A percentile compares a stretch with the other conserved stretches of the same genome.
phyloP scores from a whole-genome alignment of 2,888 invertebrate genomes.

The Sphecodes monilicornis region DNA sequence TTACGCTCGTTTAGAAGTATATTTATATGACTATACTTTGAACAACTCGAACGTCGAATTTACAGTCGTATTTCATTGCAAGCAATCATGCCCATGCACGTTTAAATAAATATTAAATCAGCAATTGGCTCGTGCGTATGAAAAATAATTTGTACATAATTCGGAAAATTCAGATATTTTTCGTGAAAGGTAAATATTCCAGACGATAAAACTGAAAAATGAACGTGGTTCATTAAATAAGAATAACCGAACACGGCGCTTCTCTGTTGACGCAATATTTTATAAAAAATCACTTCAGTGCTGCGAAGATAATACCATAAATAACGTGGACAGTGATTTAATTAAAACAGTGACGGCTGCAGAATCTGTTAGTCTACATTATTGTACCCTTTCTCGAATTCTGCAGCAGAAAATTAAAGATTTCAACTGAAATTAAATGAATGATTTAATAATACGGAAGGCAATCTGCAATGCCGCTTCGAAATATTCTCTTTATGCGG shows the following conservation, averaged over 20 bases:
- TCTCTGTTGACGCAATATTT: background rate
- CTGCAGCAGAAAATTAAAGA: slow-evolving; percentile 3
- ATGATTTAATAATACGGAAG: background rate
- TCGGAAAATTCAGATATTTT: too few relatives aligned
- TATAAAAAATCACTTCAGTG: slow-evolving; percentile 12
- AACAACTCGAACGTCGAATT: too few relatives aligned
- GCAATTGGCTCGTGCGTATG: background rate
- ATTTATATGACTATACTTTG: too few relatives aligned
- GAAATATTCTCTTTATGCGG: background rate
- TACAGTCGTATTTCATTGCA: too few relatives aligned
- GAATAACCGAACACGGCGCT: background rate
- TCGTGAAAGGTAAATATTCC: background rate
- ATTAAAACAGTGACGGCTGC: slow-evolving; percentile 50
- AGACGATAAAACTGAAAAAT: background rate
- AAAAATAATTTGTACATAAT: too few relatives aligned
- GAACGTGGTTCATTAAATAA: background rate
- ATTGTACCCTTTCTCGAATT: background rate
- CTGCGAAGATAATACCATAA: slow-evolving; percentile 22
- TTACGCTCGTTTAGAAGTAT: too few relatives aligned
- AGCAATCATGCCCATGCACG: too few relatives aligned
- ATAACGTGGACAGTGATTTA: slow-evolving; percentile 35
- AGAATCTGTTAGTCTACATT: slow-evolving; percentile 3
- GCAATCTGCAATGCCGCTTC: background rate
- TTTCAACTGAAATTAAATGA: background rate
- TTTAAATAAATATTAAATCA: background rate